Base-by-base conservation (phyloP, 2,888 invertebrate genomes). In the Ophonus ardosiacus region DNA sequence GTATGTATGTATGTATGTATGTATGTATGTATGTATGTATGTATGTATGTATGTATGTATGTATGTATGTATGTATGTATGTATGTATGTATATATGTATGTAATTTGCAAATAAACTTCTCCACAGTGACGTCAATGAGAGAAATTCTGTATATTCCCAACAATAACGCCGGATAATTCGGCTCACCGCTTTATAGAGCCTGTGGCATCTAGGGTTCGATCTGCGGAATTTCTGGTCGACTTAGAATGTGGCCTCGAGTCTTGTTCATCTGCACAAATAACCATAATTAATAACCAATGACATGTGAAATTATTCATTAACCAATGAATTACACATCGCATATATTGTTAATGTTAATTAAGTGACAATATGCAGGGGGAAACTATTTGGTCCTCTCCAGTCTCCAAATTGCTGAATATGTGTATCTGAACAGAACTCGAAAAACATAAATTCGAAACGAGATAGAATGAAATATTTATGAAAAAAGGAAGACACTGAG, bases 271-370 rank as follows among this genome's bases (percentile, higher is more conserved):
- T 74, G 71, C 71, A 74, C 71, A 74, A 13, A 21, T 63, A 74
- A 40, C 17, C 43, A 74, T 74, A 74, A 74, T 74, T 74, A 43
- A 74, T 74, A 51, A 40, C 40, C 43, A 74, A 74, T 74, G 71
- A 74, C 71, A 74, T 74, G 43, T 40, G 71, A 74, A 74, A 74
- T 74, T 74, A 74, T 40, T 40, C 71, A 74, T 74, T 74, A 74
- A 7, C 15, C 71, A 40, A 74, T 74, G 40, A 43, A 74, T 74
- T 74, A 18, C 43, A 43, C 71, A 43, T 51, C 13, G 43, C 7
- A 10, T 51, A 10, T 51, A 51, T 51, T 51, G 43, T 51, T 51
- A 51, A 51, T 51, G 43, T 51, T 51, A 51, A 51, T 51, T 51
- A 51, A 51, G 43, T 51, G 43, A 51, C 43, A 51, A 51, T 51